Conservation (phyloP, 2,888 invertebrate species). For the Drosophila tripunctata region DNA sequence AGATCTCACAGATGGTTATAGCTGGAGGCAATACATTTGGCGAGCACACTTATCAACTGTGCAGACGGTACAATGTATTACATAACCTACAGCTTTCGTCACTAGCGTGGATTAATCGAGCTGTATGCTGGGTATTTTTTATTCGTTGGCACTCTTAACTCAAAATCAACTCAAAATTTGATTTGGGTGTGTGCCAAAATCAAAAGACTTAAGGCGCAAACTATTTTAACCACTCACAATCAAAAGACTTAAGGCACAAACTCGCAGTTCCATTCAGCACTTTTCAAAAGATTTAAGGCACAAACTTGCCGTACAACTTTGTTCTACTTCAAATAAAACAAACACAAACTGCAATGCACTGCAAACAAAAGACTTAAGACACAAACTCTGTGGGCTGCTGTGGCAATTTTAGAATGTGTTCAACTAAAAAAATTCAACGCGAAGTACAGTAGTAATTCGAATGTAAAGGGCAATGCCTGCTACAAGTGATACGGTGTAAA, state of each 20-base stretch:
- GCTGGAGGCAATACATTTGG: too few species aligned
- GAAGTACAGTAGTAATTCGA: not conserved
- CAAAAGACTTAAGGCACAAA: not conserved
- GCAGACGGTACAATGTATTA: too few species aligned
- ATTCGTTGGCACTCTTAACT: not conserved
- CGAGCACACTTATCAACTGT: too few species aligned
- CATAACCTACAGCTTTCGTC: too few species aligned
- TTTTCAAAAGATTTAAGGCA: conserved; percentile 21
- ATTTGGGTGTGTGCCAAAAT: not conserved
- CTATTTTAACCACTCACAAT: not conserved
- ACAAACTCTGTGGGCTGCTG: conserved; percentile 1
- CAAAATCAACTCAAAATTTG: too few species aligned
- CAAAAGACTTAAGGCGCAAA: not conserved
- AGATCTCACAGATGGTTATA: too few species aligned
- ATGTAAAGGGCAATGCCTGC: conserved; percentile 29
- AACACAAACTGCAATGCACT: not conserved
- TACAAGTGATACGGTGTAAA: not conserved
- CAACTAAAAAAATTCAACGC: not conserved
- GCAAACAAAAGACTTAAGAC: conserved; percentile 23
- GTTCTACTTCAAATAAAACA: too few species aligned
- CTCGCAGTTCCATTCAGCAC: too few species aligned
- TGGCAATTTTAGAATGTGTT: too few species aligned
- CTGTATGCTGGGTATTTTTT: not conserved
- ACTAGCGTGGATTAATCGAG: too few species aligned
- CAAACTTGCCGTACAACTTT: too few species aligned